Conservation (phyloP, 2,888 invertebrate species). For the Cerastis rubricosa region DNA sequence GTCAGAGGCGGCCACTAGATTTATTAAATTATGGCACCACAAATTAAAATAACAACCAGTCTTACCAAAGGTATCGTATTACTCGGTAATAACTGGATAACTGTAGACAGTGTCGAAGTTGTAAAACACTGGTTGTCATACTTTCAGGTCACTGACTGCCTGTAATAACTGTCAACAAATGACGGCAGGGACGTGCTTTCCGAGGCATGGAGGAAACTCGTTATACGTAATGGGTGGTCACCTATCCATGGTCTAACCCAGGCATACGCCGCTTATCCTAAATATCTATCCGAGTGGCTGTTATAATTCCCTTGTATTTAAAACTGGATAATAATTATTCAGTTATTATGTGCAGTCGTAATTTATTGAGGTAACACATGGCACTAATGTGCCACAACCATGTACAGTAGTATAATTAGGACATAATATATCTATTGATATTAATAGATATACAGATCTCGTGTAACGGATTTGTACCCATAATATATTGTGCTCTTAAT, state of each 20-base stretch:
- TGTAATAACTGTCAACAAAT: too few species aligned
- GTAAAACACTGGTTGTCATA: too few species aligned
- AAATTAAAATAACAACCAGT: too few species aligned
- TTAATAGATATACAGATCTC: not conserved
- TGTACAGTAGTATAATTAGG: constrained; percentile 4
- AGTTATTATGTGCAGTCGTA: constrained; percentile 13
- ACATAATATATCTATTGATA: not conserved
- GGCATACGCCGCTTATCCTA: not conserved
- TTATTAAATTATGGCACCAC: too few species aligned
- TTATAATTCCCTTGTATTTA: not conserved
- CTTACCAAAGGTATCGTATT: too few species aligned
- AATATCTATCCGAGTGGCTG: not conserved
- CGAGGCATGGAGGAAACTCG: too few species aligned
- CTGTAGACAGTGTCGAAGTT: too few species aligned
- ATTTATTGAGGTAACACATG: constrained; percentile 37
- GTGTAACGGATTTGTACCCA: not conserved
- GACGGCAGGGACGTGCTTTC: too few species aligned
- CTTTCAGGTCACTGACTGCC: too few species aligned
- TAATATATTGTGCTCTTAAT: not conserved
- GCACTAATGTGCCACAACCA: constrained; percentile 25
- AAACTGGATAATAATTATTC: not conserved
- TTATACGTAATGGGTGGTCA: not conserved
- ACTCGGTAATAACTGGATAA: too few species aligned
- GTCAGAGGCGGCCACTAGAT: too few species aligned
- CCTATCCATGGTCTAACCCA: not conserved